Evolutionary conservation across 2,797 vertebrate genomes (phyloP), one percentile per base, ranked within the genome.

Genomic region (Pteropus rufus): DNA sequence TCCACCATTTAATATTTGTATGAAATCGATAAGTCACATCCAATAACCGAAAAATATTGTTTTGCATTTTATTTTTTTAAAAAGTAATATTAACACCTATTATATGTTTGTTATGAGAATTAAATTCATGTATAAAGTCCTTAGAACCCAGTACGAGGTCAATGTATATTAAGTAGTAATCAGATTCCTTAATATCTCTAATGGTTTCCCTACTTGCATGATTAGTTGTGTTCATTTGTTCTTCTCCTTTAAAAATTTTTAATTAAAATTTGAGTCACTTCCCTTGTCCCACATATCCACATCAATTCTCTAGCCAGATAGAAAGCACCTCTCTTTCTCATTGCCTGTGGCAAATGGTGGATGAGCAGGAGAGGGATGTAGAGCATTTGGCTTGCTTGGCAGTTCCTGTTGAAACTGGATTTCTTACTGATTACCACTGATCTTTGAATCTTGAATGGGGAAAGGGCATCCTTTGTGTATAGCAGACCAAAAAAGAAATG

Each of bases 161-260:
- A 69, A 1, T 54, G 49, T 73, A 21, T 93, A 26, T 46, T 87
- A 85, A 85, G 10, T 46, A 64, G 11, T 88, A n/a, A 26, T 60
- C 41, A 3, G 62, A 0, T 86, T 76, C 36, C 29, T 88, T 12
- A 60, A 0, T 29, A 34, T 73, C 26, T 60, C 64, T 10, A 44
- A 44, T 89, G 21, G 44, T 62, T 95, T 95, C 96, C 44, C 23
- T 81, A 31, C 39, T 89, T 89, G 16, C 15, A 23, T 93, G 75
- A 41, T 75, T 75, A 75, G 31, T 84, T 75, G 23, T 82, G 4
- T 73, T 49, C 44, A 56, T 83, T 91, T 93, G n/a, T 4, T 86
- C 26, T 86, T 90, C 2, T 90, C 31, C 4, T 82, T 46, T 83
- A n/a, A 65, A 83, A 34, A 24, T 58, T 76, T 29, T 69, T 36